phyloP scores from a whole-genome alignment of 2,888 invertebrate species.

The Eupithecia tripunctaria region DNA sequence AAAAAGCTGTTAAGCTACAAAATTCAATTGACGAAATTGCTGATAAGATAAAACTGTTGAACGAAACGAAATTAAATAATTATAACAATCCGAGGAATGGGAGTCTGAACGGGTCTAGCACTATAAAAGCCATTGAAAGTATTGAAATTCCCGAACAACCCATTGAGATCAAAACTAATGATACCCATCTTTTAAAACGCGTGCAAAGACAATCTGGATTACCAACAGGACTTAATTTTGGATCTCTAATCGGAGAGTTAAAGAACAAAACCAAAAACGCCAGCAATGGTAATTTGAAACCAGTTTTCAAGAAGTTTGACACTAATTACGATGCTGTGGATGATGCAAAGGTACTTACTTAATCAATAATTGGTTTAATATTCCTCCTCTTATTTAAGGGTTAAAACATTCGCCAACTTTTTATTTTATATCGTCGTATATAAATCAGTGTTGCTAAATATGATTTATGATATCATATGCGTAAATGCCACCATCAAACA shows the following conservation, averaged over 20 bases:
- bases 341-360: conserved; percentile 59
- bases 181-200: conserved; percentile 64
- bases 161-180: conserved; percentile 41
- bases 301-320: conserved; percentile 79
- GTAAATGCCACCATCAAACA: neutral
- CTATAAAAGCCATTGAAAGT: conserved; percentile 32
- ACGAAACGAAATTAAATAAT: conserved; percentile 45
- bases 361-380: neutral
- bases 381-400: neutral
- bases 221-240: conserved; percentile 72
- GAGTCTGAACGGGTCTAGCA: conserved; percentile 35
- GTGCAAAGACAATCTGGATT: conserved; percentile 70
- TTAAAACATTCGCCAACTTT: neutral
- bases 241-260: conserved; percentile 78
- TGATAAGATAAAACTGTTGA: conserved; percentile 59
- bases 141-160: conserved; percentile 25
- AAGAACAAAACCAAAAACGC: conserved; percentile 74
- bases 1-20: conserved; percentile 58
- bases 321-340: conserved; percentile 63
- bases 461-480: neutral
- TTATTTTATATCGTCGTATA: neutral
- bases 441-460: neutral
- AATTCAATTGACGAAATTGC: conserved; percentile 62
- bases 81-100: conserved; percentile 39
- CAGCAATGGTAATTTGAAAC: conserved; percentile 69